phyloP scores from a whole-genome alignment of 2,797 vertebrate species.

The Rachycentron canadum region DNA sequence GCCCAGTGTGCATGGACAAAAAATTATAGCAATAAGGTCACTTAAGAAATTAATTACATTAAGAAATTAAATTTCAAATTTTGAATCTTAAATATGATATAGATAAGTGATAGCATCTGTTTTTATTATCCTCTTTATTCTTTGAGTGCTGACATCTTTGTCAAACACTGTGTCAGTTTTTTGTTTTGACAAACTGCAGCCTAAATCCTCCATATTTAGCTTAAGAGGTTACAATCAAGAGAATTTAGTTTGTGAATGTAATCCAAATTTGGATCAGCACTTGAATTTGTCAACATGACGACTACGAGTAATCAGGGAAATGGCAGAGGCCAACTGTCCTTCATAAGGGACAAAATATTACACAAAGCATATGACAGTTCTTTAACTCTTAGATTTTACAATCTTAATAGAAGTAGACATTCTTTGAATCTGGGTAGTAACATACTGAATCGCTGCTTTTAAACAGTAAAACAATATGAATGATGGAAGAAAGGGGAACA shows the following conservation, averaged over 20 bases:
- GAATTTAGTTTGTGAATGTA: conserved; percentile 61
- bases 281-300: conserved; percentile 54
- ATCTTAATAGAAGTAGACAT: conserved; percentile 75
- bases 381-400: conserved; percentile 69
- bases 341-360: conserved; percentile 65
- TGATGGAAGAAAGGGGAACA: conserved; percentile 29
- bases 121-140: conserved; percentile 58
- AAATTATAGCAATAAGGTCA: conserved; percentile 82
- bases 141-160: conserved; percentile 70
- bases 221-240: conserved; percentile 75
- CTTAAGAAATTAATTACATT: conserved; percentile 84
- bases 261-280: conserved; percentile 64
- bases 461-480: conserved; percentile 62
- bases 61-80: conserved; percentile 77
- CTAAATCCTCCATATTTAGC: conserved; percentile 74
- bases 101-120: conserved; percentile 69
- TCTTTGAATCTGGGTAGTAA: conserved; percentile 65
- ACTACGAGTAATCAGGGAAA: conserved; percentile 48
- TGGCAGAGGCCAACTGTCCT: conserved; percentile 51
- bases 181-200: conserved; percentile 78
- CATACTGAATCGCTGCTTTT: conserved; percentile 61
- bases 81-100: conserved; percentile 80
- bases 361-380: conserved; percentile 61
- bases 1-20: conserved; percentile 63
- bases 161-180: conserved; percentile 76